Base-by-base conservation (phyloP, 2,113 vertebrate genomes). In the Gadus macrocephalus region DNA sequence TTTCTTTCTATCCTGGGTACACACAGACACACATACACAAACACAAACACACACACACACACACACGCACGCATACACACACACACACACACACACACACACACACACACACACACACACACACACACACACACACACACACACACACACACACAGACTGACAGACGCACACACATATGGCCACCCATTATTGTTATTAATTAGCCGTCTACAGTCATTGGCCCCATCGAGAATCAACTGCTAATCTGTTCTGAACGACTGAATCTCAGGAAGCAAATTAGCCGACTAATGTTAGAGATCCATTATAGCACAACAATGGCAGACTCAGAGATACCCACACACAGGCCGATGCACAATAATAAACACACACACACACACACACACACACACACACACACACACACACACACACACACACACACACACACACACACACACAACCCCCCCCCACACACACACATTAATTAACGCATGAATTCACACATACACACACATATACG, bases 181-280 rank as follows among this genome's bases (percentile, higher is more conserved):
- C 27, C 17, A 63, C 61, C 20, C 66, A 8, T 19, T 2, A 1
- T 20, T 22, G 20, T 60, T 72, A 70, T 75, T 81, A 70, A 81
- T 83, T 80, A 81, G 81, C 62, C 49, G 64, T 65, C 35, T 64
- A 63, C 1, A 19, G 67, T 64, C 67, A 38, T 67, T 62, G 64
- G 25, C 56, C 4, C n/a, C 72, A 8, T 70, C 71, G 72, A 66
- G 31, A 75, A 72, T 82, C 55, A 22, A 66, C 53, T 74, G 70
- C 64, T 87, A 78, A 85, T 85, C 71, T 85, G 70, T 79, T 81
- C 55, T 49, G 72, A 79, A 72, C 77, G 68, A 76, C 72, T 71
- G 62, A 14, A 77, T 69, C 62, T 66, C 67, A 77, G 63, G 72
- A 71, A 79, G 68, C 75, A 79, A 74, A 83, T 79, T 68, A 80